Evolutionary conservation across 1,140 invertebrate genomes (phyloP), one percentile per base, ranked within the genome.

Genomic region (Cydia fagiglandana): DNA sequence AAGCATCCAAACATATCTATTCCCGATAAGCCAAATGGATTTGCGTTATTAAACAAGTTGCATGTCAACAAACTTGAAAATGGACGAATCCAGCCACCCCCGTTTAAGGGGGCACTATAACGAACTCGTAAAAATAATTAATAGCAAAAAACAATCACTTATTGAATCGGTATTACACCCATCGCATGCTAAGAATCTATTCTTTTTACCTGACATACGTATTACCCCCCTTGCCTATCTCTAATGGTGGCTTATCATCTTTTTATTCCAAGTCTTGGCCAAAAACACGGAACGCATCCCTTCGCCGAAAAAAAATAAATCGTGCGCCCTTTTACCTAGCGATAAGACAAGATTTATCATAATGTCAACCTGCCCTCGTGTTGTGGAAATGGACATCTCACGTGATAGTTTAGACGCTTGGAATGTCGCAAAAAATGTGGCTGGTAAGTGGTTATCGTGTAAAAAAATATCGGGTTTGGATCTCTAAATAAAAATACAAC

Each of bases 181-280:
- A 66, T 87, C 77, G 84, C 86, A 84, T 87, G 86, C 77, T 81
- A 74, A 38, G 45, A 76, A n/a, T 75, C 81, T 82, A 84, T 87
- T 87, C 76, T 50, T 74, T 68, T 80, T 45, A 70, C 79, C 80
- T 81, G 75, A 75, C 73, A 74, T 78, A 75, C 80, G 56, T 77
- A 78, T 78, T 83, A 82, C 83, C 77, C 41, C 75, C 75, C 78
- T 75, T 80, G 81, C 75, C 77, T 80, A 79, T 81, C 81, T 79
- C 45, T 80, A 80, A 77, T 80, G 78, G 75, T 77, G 70, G 78
- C 82, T 88, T 88, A 88, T 88, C 86, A 83, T 88, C 83, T 84
- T 87, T 88, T 82, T 88, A 88, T 83, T 79, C 80, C 66, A 80
- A 78, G 79, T 78, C 76, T 83, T 83, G 78, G 79, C 74, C 73